Percentiles rank a stretch among this genome's conserved stretches.
These are phyloP conservation scores for Gymnobelideus leadbeateri DNA, from an alignment of 2,113 vertebrate genomes.

Conservation along the genomic window DNA sequence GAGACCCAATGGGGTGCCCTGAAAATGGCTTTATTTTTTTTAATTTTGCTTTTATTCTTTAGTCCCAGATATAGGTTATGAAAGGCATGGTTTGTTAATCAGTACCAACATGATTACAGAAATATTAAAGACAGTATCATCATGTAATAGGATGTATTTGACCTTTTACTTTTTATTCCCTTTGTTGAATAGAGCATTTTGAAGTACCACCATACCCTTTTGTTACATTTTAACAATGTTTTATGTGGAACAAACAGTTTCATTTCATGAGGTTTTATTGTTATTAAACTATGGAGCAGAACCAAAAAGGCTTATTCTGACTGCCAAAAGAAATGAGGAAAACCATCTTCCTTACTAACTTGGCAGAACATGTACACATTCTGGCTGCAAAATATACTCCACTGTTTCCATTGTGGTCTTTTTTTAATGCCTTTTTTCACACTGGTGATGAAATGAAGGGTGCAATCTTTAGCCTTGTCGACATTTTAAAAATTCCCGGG, in stretches of 20 bases:
- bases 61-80: background rate
- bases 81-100: slow-evolving; percentile 39
- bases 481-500: background rate
- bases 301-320: slow-evolving; percentile 51
- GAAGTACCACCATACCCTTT: slow-evolving; percentile 57
- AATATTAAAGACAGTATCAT: background rate
- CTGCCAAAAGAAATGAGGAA: slow-evolving; percentile 59
- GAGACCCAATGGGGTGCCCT: slow-evolving; percentile 56
- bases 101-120: slow-evolving; percentile 46
- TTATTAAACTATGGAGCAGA: slow-evolving; percentile 57
- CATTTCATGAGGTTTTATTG: slow-evolving; percentile 59
- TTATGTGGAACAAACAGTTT: slow-evolving; percentile 66
- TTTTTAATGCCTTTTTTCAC: slow-evolving; percentile 29
- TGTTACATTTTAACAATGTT: slow-evolving; percentile 72
- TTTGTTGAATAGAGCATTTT: slow-evolving; percentile 49
- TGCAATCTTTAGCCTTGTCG: slow-evolving; percentile 21
- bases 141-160: slow-evolving; percentile 61
- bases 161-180: slow-evolving; percentile 58
- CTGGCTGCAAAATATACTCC: slow-evolving; percentile 53
- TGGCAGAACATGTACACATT: slow-evolving; percentile 34
- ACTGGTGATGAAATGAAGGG: background rate
- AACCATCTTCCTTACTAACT: slow-evolving; percentile 34
- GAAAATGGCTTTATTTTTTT: slow-evolving; percentile 54
- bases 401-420: slow-evolving; percentile 43
- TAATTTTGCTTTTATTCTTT: slow-evolving; percentile 53